phyloP scores from a whole-genome alignment of 2,888 invertebrate species.

The Hoplodrina blanda region DNA sequence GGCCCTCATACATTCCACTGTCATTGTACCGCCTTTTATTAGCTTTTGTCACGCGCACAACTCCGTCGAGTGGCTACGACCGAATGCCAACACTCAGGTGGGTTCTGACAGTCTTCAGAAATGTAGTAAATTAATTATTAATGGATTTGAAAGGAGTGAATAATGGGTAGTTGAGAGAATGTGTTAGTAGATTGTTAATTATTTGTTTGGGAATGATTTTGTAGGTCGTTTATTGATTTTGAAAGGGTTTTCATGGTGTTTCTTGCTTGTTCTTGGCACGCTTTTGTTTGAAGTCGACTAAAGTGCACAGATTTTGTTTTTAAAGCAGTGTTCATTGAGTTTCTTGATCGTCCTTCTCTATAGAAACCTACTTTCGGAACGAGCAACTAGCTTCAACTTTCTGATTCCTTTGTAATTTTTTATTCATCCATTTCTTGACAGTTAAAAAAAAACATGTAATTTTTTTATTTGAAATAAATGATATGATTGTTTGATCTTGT shows the following conservation, averaged over 20 bases:
- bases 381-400: no score
- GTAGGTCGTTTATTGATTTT: neutral
- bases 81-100: constrained; percentile 36
- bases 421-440: no score
- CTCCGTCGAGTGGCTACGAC: constrained; percentile 49
- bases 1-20: constrained; percentile 74
- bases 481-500: no score
- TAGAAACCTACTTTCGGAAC: no score
- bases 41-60: constrained; percentile 74
- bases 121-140: constrained; percentile 42
- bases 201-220: constrained; percentile 14
- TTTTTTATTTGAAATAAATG: no score
- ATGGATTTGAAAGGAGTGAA: constrained; percentile 33
- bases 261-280: no score
- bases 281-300: no score
- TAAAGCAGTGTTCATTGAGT: no score
- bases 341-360: neutral
- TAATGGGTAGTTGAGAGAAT: constrained; percentile 23
- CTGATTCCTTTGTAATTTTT: no score
- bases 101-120: constrained; percentile 59
- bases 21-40: constrained; percentile 76
- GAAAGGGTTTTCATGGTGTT: no score
- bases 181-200: constrained; percentile 24
- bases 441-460: no score
- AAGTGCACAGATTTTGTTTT: no score